Evolutionary conservation across 2,113 vertebrate species (phyloP), one percentile per base, ranked within the genome.

Genomic region (Pseudolaguvia tuberculata): DNA sequence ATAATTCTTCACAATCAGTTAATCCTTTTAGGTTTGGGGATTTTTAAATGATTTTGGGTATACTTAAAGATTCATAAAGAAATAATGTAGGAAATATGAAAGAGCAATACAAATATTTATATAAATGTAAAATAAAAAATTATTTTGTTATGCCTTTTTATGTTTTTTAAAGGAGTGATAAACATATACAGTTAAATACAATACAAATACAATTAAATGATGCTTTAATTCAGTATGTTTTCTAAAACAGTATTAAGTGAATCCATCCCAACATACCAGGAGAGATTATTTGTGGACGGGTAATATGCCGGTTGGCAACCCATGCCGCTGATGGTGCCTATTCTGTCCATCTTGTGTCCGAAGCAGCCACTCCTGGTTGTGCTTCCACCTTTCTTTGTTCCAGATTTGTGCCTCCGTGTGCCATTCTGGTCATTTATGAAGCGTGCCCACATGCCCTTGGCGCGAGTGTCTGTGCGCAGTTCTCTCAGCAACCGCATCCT

Each of bases 321-420:
- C 91, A 99, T 93, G 77, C 95, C 94, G 78, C 95, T 98, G 85
- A 93, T 91, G 88, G 94, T 89, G 79, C 96, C 96, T 91, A 99
- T 98, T 72, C 95, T 92, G 91, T 98, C 96, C 90, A 99, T 92
- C 86, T 96, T 97, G 84, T 94, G 94, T 78, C 95, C 95, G 84
- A 98, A 99, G 90, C 96, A 99, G 85, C 93, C 93, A 75, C 93
- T 90, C 75, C 88, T 83, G 39, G 88, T 73, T 21, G 88, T 86
- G 79, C 91, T 88, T 25, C 88, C 85, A 2, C 86, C 92, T 81
- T 96, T 98, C 91, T 96, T 98, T 76, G 83, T 89, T 59, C 89
- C 87, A 3, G 90, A 80, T 86, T 93, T 94, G 87, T 91, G 86
- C 81, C 76, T 91, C 78, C 92, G 91, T 48, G 88, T 50, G 70